Base-by-base conservation (phyloP, 2,888 invertebrate species). In the Chymomyza procnemis region DNA sequence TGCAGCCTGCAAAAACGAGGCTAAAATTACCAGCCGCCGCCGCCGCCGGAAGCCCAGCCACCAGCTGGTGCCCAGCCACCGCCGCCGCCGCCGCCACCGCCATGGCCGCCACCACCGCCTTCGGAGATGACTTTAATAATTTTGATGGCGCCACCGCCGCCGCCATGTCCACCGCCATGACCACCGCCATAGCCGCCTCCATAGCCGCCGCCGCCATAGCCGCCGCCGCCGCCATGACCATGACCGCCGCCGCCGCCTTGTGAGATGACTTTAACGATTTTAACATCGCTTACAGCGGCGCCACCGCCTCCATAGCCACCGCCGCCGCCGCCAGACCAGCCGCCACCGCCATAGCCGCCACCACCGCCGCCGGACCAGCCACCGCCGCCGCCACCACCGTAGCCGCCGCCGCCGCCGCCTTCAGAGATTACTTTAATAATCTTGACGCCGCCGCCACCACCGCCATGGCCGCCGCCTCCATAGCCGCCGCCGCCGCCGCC, bases 331-430 rank as follows among this genome's bases (percentile, higher is more conserved):
- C 71, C 67, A 22, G 54, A 54, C 48, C 52, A 63, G 59, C 54
- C 54, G 12, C 54, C 50, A 19, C 57, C 57, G 64, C 48, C 72
- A n/a, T n/a, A 48, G 22, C 75, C 54, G 21, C 52, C 52, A 4
- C 52, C 52, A n/a, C 62, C 61, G 3, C 66, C 64, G 6, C 70
- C 69, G 4, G 71, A 73, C 1, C 59, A 52, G 16, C 63, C 66
- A 1, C 65, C 57, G n/a, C 72, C 72, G 12, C 67, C 65, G 9
- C 64, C 59, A 22, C 57, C 57, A 12, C 64, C 26, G 0, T 61
- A 18, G 41, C 61, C 58, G 30, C 52, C 47, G 30, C 61, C 56
- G 4, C 55, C 60, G 4, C 59, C 22, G n/a, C n/a, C n/a, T n/a
- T n/a, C n/a, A 48, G 73, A 70, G n/a, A 62, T 62, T 54, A 62